Evolutionary conservation across 2,888 invertebrate species (phyloP).

Genomic region (Catocala nupta): DNA sequence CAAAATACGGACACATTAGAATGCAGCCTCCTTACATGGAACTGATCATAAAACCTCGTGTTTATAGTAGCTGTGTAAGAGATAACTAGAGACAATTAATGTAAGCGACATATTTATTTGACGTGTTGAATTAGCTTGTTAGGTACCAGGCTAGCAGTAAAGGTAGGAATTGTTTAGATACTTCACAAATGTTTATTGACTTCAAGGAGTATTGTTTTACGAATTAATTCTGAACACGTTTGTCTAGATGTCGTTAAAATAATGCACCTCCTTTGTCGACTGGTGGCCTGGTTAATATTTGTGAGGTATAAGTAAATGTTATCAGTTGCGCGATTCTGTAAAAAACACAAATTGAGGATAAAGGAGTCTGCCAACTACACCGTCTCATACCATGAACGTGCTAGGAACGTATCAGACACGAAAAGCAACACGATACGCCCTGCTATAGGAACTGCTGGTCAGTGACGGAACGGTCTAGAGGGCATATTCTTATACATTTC

Average conservation of each 20-base stretch:
- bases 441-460: too few species aligned
- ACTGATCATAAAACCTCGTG: conserved; percentile 57
- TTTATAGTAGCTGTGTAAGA: conserved; percentile 66
- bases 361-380: too few species aligned
- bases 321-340: too few species aligned
- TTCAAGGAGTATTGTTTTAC: conserved; percentile 19
- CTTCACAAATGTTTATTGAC: conserved; percentile 29
- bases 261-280: neutral
- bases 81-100: conserved; percentile 71
- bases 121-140: conserved; percentile 50
- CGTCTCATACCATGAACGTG: too few species aligned
- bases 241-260: conserved; percentile 8
- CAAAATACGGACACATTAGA: conserved; percentile 37
- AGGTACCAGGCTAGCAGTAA: conserved; percentile 39
- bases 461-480: too few species aligned
- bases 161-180: conserved; percentile 42
- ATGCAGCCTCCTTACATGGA: conserved; percentile 49
- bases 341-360: too few species aligned
- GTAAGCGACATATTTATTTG: conserved; percentile 72
- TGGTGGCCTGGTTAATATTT: too few species aligned
- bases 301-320: too few species aligned
- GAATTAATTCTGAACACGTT: conserved; percentile 13
- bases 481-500: too few species aligned
- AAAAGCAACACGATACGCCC: too few species aligned
- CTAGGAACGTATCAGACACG: too few species aligned